Base-by-base conservation (phyloP, 1,140 invertebrate genomes). In the Drosophila rufa region DNA sequence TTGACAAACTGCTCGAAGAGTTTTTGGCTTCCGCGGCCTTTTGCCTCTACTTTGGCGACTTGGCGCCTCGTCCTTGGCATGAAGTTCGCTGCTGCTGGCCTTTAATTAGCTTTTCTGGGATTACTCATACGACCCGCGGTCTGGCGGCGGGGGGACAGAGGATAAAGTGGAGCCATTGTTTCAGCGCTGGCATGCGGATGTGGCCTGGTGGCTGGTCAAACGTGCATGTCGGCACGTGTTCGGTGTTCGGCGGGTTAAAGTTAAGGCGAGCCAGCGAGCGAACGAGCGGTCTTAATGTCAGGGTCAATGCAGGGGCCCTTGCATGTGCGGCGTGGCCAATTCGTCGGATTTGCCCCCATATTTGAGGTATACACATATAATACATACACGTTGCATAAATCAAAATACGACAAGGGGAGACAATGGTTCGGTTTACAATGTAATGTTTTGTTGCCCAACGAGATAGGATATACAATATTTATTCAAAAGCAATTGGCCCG, bases 161-260 rank as follows among this genome's bases (percentile, higher is more conserved):
- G 12, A 40, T 22, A 22, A 38, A 19, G 47, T n/a, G 19, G 45
- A 36, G 36, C 75, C 47, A 87, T 89, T 86, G 84, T 86, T 87
- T 89, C 55, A 87, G 55, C 47, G 33, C 48, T 56, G 50, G 77
- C 67, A 62, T 73, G 46, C 68, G 56, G 69, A 75, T 57, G 67
- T 68, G 62, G 81, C 47, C 80, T 77, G 83, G 67, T 64, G 62
- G 81, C 51, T 89, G 83, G 83, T 87, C 83, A 87, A 89, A 87
- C 84, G 84, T 87, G 83, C 83, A 89, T 87, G 83, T 74, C 76
- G 73, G 60, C 83, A 87, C 83, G 84, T 89, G 84, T 82, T 79
- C 69, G 53, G 36, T 15, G 53, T 17, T 11, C 53, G 19, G 36
- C 53, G 53, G 60, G 68, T 82, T 82, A 79, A 77, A 75, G 66